Conservation (phyloP, 1,140 invertebrate genomes). For the Aphelenchoides besseyi region DNA sequence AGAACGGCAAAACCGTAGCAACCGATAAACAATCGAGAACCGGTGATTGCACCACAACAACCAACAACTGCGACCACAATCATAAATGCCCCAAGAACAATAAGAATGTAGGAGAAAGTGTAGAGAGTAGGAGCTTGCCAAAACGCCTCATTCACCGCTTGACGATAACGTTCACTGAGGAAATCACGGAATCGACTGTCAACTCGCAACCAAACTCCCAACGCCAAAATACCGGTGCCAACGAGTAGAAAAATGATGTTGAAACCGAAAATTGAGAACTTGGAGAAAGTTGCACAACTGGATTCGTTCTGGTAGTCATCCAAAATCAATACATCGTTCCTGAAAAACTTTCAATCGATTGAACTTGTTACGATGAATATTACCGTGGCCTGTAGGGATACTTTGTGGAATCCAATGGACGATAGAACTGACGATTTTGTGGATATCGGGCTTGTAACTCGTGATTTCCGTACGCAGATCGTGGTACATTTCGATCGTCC, state of each 20-base stretch:
- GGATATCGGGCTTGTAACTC: neutral
- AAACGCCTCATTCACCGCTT: slow-evolving; percentile 61
- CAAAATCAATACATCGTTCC: neutral
- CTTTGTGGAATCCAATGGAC: neutral
- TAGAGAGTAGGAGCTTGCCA: slow-evolving; percentile 61
- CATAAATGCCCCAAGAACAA: slow-evolving; percentile 56
- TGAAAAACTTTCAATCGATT: neutral
- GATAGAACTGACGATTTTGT: slow-evolving; percentile 3
- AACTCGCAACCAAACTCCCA: slow-evolving; percentile 56
- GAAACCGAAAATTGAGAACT: slow-evolving; percentile 35
- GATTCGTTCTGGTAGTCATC: slow-evolving; percentile 23
- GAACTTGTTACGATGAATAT: neutral
- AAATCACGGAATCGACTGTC: slow-evolving; percentile 62
- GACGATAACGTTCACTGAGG: slow-evolving; percentile 60
- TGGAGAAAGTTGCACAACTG: slow-evolving; percentile 33
- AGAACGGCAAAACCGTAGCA: slow-evolving; percentile 52
- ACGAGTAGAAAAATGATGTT: slow-evolving; percentile 45
- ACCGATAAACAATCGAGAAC: slow-evolving; percentile 46
- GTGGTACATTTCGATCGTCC: too few relatives aligned
- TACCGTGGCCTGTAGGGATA: neutral
- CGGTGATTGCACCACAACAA: slow-evolving; percentile 53
- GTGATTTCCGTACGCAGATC: neutral
- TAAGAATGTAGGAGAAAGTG: slow-evolving; percentile 60
- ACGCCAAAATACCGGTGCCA: slow-evolving; percentile 44
- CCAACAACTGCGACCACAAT: slow-evolving; percentile 57